These are phyloP conservation scores for Mesembrinibis cayennensis DNA, from an alignment of 2,113 vertebrate species.

Conservation along the genomic window DNA sequence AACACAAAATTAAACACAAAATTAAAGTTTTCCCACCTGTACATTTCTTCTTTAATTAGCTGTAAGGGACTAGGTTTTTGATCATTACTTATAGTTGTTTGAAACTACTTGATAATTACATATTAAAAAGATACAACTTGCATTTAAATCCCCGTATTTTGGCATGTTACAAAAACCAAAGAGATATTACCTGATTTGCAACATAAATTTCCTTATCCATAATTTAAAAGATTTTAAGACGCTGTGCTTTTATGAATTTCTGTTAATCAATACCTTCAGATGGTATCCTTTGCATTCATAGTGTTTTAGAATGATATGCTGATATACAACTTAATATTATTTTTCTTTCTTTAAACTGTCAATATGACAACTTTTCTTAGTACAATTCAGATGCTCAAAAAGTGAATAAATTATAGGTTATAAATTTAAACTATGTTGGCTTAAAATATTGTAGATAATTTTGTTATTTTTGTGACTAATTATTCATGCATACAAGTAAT, in stretches of 20 bases:
- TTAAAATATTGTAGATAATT: background rate
- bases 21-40: background rate
- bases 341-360: background rate
- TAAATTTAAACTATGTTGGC: background rate
- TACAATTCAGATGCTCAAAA: background rate
- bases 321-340: background rate
- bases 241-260: background rate
- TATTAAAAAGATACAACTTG: background rate
- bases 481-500: background rate
- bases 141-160: background rate
- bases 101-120: background rate
- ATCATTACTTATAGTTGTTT: background rate
- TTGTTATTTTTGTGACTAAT: slow-evolving; percentile 22
- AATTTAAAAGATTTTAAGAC: background rate
- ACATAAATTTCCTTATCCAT: background rate
- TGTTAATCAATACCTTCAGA: background rate
- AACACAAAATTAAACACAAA: background rate
- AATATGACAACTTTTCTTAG: background rate
- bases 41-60: background rate
- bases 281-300: background rate
- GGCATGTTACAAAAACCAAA: background rate
- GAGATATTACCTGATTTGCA: background rate
- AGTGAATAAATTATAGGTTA: background rate
- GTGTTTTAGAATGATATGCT: background rate
- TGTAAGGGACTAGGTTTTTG: background rate